phyloP scores from a whole-genome alignment of 1,140 invertebrate species.

The Elymnias hypermnestra region DNA sequence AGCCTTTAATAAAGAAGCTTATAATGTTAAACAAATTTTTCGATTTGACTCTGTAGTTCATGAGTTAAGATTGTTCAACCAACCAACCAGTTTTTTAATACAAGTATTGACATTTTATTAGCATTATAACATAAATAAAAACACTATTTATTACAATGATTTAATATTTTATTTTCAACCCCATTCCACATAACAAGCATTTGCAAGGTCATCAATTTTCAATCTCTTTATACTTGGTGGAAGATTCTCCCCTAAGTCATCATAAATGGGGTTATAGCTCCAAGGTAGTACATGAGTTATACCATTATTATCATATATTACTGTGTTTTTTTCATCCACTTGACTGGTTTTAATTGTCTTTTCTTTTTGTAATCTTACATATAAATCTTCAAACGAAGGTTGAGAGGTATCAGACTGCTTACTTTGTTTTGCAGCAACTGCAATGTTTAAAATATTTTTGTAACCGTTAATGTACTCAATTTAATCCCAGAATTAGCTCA shows the following conservation, averaged over 20 bases:
- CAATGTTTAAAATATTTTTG: slow-evolving; percentile 21
- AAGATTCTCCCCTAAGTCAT: slow-evolving; percentile 67
- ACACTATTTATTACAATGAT: neutral
- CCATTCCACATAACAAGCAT: slow-evolving; percentile 76
- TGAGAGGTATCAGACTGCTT: slow-evolving; percentile 32
- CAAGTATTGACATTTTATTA: no score
- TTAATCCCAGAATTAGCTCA: no score
- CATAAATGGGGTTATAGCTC: slow-evolving; percentile 72
- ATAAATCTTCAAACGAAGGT: slow-evolving; percentile 65
- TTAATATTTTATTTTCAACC: slow-evolving; percentile 40
- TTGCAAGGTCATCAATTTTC: slow-evolving; percentile 69
- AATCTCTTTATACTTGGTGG: slow-evolving; percentile 79
- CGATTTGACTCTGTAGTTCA: no score
- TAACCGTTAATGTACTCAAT: neutral
- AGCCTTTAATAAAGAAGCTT: no score
- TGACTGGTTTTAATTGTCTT: slow-evolving; percentile 27
- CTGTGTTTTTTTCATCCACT: slow-evolving; percentile 31
- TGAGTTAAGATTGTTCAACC: no score
- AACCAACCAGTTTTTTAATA: no score
- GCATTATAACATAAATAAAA: no score
- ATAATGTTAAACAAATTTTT: no score
- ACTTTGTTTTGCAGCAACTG: slow-evolving; percentile 51
- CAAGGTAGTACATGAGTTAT: slow-evolving; percentile 67
- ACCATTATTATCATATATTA: slow-evolving; percentile 54
- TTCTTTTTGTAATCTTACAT: slow-evolving; percentile 63